Percentiles rank a stretch among this genome's conserved stretches.
These are phyloP conservation scores for Amphimedon queenslandica DNA, from an alignment of 37 sponge, comb jelly and placozoan species.

Conservation along the genomic window DNA sequence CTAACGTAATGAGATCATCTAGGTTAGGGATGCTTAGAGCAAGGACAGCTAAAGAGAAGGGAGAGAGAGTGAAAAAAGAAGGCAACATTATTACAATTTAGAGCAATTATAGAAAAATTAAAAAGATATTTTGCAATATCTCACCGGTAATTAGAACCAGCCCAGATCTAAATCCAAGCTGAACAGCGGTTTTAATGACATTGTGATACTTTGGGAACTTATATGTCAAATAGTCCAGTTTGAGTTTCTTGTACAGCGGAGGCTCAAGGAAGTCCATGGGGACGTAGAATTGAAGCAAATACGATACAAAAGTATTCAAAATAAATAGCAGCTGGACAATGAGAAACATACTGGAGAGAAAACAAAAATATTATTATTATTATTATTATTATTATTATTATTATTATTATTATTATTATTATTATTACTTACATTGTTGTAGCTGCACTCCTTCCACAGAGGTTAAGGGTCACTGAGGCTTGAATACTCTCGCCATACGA, in stretches of 20 bases:
- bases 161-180: slow-evolving; percentile 30
- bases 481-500: slow-evolving; percentile 53
- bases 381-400: no score
- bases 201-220: not conserved
- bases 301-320: slow-evolving; percentile 54
- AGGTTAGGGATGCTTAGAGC: slow-evolving; percentile 69
- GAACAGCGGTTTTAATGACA: not conserved
- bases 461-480: slow-evolving; percentile 60
- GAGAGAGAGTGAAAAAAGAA: no score
- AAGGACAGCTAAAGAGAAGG: slow-evolving; percentile 37
- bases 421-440: slow-evolving; percentile 17
- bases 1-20: slow-evolving; percentile 75
- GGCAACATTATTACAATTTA: no score
- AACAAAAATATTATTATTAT: not conserved
- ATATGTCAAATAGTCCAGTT: not conserved
- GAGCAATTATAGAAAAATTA: no score
- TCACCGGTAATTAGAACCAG: slow-evolving; percentile 42
- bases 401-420: not conserved
- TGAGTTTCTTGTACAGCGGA: slow-evolving; percentile 14
- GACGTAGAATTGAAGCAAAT: slow-evolving; percentile 78
- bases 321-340: slow-evolving; percentile 55
- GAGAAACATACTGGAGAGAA: slow-evolving; percentile 37
- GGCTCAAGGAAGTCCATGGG: slow-evolving; percentile 86
- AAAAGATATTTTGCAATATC: no score
- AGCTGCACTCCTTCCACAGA: slow-evolving; percentile 1